Evolutionary conservation across 1,140 invertebrate genomes (phyloP).

Genomic region (Macrobrachium nipponense): DNA sequence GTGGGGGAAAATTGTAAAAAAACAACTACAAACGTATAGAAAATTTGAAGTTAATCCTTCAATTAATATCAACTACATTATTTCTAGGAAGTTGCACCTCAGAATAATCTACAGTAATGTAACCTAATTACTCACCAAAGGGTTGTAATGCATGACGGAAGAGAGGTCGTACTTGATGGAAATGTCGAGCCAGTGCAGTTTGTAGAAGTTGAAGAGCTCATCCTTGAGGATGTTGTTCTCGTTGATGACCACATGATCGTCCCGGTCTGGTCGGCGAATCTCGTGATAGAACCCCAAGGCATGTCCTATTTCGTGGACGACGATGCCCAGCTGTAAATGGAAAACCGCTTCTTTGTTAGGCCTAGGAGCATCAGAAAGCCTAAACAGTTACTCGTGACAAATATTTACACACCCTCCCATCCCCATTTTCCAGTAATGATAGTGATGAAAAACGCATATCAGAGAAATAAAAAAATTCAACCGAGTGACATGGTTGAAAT

Average conservation of each 20-base stretch:
- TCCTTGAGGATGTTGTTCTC: conserved; percentile 66
- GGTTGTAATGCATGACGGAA: conserved; percentile 65
- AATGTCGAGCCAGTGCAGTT: conserved; percentile 56
- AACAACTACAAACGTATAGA: too few species aligned
- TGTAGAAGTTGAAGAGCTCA: conserved; percentile 63
- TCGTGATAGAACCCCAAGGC: conserved; percentile 70
- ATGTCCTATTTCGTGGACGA: conserved; percentile 69
- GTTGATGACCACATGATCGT: conserved; percentile 68
- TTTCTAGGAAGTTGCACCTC: neutral
- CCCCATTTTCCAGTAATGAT: too few species aligned
- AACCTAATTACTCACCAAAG: conserved; percentile 46
- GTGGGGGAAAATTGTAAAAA: too few species aligned
- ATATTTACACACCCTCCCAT: too few species aligned
- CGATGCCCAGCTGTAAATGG: conserved; percentile 65
- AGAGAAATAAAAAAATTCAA: too few species aligned
- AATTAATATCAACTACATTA: conserved; percentile 12
- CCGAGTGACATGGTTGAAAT: too few species aligned
- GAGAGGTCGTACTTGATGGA: conserved; percentile 63
- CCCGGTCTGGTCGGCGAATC: conserved; percentile 69
- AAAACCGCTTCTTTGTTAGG: too few species aligned
- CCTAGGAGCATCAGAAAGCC: too few species aligned
- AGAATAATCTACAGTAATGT: neutral
- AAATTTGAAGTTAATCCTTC: neutral
- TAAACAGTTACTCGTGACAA: too few species aligned
- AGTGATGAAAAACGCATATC: too few species aligned